Evolutionary conservation across 2,797 vertebrate species (phyloP).

Genomic region (Microctenopoma stevenorrisi): DNA sequence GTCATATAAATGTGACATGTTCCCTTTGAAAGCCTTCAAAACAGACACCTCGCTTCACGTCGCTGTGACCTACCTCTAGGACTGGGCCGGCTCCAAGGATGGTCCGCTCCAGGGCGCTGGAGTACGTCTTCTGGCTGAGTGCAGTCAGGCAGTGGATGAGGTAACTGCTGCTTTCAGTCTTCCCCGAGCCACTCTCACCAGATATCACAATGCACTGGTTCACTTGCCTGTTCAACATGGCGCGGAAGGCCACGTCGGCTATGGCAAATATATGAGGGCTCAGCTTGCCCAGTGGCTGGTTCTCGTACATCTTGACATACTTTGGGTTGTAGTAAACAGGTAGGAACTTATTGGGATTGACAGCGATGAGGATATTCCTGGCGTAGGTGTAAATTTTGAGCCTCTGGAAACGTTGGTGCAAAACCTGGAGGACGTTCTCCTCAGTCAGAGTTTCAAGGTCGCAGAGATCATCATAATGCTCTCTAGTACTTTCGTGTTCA

Average conservation of each 20-base stretch:
- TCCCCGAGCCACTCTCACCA: conserved; percentile 94
- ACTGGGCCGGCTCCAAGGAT: conserved; percentile 94
- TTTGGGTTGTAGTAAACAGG: conserved; percentile 98
- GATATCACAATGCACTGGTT: conserved; percentile 96
- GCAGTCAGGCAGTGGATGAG: conserved; percentile 96
- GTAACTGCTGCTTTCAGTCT: conserved; percentile 96
- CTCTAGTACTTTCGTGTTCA: conserved; percentile 66
- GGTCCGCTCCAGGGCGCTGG: conserved; percentile 90
- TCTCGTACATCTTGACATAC: conserved; percentile 95
- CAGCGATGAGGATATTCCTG: conserved; percentile 90
- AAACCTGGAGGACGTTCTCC: conserved; percentile 82
- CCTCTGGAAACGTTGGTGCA: conserved; percentile 88
- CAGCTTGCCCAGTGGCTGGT: conserved; percentile 90
- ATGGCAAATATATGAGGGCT: conserved; percentile 97
- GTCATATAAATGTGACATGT: no score
- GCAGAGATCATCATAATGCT: conserved; percentile 90
- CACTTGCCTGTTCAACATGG: conserved; percentile 88
- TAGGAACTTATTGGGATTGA: conserved; percentile 96
- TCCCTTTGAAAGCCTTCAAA: no score
- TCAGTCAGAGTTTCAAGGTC: conserved; percentile 87
- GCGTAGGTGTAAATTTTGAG: conserved; percentile 94
- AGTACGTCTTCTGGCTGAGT: conserved; percentile 92
- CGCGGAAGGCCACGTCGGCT: conserved; percentile 89
- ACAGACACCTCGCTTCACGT: no score
- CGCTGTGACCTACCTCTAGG: conserved; percentile 88